phyloP scores from a whole-genome alignment of 2,888 invertebrate species.

The Campaea margaritaria region DNA sequence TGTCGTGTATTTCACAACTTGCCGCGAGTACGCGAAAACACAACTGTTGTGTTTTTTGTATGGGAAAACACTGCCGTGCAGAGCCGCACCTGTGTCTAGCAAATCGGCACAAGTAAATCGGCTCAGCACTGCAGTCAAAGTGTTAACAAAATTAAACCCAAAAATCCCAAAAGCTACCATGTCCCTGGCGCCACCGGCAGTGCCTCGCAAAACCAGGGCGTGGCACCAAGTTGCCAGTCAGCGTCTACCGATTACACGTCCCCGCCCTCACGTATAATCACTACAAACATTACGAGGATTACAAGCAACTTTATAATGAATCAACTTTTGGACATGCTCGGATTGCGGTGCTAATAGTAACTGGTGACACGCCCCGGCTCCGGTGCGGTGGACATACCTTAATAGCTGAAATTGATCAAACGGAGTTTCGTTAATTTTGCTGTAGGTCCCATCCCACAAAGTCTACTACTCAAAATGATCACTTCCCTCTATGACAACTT shows the following conservation, averaged over 20 bases:
- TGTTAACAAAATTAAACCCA: slow-evolving; percentile 1
- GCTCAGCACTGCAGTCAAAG: too few relatives aligned
- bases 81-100: too few relatives aligned
- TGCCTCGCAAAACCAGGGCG: slow-evolving; percentile 50
- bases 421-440: too few relatives aligned
- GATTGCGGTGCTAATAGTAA: slow-evolving; percentile 25
- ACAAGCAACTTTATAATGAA: slow-evolving; percentile 74
- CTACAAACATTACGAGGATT: slow-evolving; percentile 60
- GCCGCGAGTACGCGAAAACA: too few relatives aligned
- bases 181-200: slow-evolving; percentile 30
- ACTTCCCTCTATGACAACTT: too few relatives aligned
- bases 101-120: too few relatives aligned
- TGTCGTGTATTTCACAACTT: too few relatives aligned
- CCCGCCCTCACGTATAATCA: slow-evolving; percentile 61
- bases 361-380: slow-evolving; percentile 32
- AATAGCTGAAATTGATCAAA: neutral
- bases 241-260: slow-evolving; percentile 68
- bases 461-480: too few relatives aligned
- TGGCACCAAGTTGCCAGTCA: slow-evolving; percentile 72
- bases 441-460: too few relatives aligned
- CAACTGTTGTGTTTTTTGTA: too few relatives aligned
- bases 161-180: neutral
- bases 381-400: neutral
- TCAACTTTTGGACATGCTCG: slow-evolving; percentile 53
- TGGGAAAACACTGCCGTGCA: too few relatives aligned